Evolutionary conservation across 2,113 vertebrate species (phyloP).

Genomic region (Saimiri boliviensis): DNA sequence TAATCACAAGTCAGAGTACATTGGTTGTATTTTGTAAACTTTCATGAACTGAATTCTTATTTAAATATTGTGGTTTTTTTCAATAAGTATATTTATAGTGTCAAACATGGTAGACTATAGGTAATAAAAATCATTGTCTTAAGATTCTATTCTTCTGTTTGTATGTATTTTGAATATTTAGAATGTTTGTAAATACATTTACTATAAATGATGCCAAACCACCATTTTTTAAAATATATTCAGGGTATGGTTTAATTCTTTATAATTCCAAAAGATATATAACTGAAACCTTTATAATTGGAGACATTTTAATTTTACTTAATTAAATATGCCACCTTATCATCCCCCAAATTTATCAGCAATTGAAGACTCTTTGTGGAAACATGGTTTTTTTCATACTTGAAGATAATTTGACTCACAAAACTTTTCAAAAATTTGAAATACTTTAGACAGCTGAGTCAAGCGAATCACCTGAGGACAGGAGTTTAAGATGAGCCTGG

Average conservation of each 20-base stretch:
- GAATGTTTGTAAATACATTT: not conserved
- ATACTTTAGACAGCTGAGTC: not conserved
- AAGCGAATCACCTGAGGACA: no score
- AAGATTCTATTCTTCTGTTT: constrained; percentile 2
- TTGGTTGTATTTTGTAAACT: not conserved
- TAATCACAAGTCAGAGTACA: not conserved
- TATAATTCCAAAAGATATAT: constrained; percentile 1
- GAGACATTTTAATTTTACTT: constrained; percentile 9
- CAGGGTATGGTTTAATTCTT: constrained; percentile 13
- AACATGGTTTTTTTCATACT: not conserved
- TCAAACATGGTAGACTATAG: not conserved
- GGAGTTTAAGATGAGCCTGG: no score
- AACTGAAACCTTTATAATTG: constrained; percentile 7
- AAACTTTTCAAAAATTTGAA: not conserved
- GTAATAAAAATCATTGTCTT: constrained; percentile 68
- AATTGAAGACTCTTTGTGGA: not conserved
- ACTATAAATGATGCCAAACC: constrained; percentile 13
- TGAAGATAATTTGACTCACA: constrained; percentile 1
- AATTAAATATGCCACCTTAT: not conserved
- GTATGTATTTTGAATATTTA: constrained; percentile 13
- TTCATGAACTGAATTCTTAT: not conserved
- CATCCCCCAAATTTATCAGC: not conserved
- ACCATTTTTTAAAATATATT: not conserved
- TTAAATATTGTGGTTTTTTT: not conserved
- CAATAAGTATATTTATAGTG: not conserved